Base-by-base conservation (phyloP, 2,888 invertebrate genomes). In the Synergus laeviventris region DNA sequence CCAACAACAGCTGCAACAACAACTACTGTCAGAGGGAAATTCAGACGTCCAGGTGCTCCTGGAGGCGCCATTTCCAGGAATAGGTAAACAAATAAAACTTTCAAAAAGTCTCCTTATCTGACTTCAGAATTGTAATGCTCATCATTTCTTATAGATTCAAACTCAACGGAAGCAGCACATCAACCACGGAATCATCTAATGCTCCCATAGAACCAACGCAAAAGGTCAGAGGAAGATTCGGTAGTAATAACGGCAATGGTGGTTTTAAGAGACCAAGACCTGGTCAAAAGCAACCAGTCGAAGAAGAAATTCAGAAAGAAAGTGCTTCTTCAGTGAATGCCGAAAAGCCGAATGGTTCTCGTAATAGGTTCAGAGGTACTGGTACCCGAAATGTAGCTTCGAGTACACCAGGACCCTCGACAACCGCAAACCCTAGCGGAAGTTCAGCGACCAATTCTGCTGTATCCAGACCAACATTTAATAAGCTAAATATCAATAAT, bases 251-350 rank as follows among this genome's bases (percentile, higher is more conserved):
- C 42, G 76, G 79, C 8, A 81, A 84, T 3, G 79, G 81, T 39
- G 87, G 87, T n/a, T 89, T 82, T 80, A 90, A 87, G 73, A 84
- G 87, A 78, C 81, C 87, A 7, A 87, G 87, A 61, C 90, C 91
- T 1, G 81, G 86, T 11, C 87, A 84, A 54, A 90, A 83, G 39
- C 81, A 76, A 24, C 77, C 81, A 12, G 82, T 81, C 0, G 78
- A 80, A 0, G 88, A 87, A 0, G 91, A 91, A 49, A 78, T 86
- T 2, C 90, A 91, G 49, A 91, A 89, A 75, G 88, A 91, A 5
- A 86, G 83, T 38, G 81, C 86, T 31, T 84, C 84, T 42, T 83
- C 84, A 0, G 84, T 81, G 0, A 87, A 84, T 75, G 84, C 86
- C 7, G 90, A 90, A 61, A 86, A 88, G 79, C 86, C 87, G 1